These are phyloP conservation scores for Ennomos quercinarius DNA, from an alignment of 2,888 invertebrate genomes.

Conservation along the genomic window DNA sequence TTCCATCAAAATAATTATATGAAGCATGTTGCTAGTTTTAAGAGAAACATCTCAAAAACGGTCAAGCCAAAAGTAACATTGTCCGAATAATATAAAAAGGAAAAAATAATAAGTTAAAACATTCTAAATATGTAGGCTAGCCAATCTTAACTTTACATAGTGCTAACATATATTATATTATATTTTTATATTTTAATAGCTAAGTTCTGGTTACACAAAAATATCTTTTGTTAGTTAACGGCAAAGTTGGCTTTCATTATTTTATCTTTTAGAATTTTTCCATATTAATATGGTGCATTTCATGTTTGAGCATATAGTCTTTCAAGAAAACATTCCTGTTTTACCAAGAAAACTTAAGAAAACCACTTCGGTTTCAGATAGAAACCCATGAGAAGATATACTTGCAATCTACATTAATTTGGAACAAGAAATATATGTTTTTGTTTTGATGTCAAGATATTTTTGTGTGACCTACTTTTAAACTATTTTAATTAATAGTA, in stretches of 20 bases:
- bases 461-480: conserved; percentile 41
- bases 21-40: not conserved
- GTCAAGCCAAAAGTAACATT: conserved; percentile 40
- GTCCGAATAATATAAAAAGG: conserved; percentile 44
- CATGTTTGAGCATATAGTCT: too few relatives aligned
- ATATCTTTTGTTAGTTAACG: conserved; percentile 7
- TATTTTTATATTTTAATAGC: conserved; percentile 44
- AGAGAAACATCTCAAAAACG: not conserved
- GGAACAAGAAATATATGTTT: not conserved
- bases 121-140: conserved; percentile 51
- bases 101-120: conserved; percentile 35
- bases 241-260: not conserved
- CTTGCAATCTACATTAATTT: too few relatives aligned
- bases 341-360: too few relatives aligned
- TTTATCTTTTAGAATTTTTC: not conserved
- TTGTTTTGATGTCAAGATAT: conserved; percentile 34
- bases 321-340: too few relatives aligned
- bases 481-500: conserved; percentile 53
- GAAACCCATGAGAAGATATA: too few relatives aligned
- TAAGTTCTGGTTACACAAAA: conserved; percentile 37
- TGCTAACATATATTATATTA: conserved; percentile 59
- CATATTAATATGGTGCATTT: too few relatives aligned
- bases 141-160: conserved; percentile 53
- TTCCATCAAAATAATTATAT: not conserved
- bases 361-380: too few relatives aligned